These are phyloP conservation scores for Dufourea novaeangliae DNA, from an alignment of 1,140 invertebrate species.

Conservation along the genomic window DNA sequence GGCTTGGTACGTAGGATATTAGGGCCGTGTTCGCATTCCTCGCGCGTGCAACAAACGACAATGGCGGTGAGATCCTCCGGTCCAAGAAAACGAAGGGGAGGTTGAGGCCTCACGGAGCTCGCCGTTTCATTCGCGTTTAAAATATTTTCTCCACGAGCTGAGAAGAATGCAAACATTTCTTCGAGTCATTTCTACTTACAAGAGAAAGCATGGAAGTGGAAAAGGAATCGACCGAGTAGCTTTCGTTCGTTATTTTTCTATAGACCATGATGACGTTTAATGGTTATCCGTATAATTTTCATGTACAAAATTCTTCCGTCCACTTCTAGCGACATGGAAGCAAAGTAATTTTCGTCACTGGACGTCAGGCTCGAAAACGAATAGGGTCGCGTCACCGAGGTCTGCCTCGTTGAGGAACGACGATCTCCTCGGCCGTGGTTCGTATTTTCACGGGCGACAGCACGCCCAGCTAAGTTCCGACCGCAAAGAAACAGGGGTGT, in stretches of 20 bases:
- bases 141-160: constrained; percentile 50
- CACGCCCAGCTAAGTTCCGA: constrained; percentile 22
- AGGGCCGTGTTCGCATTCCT: constrained; percentile 2
- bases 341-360: neutral
- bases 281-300: too few species aligned
- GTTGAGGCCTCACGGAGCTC: too few species aligned
- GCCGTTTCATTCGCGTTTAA: constrained; percentile 45
- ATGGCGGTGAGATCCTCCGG: neutral
- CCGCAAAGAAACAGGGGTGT: constrained; percentile 15
- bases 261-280: too few species aligned
- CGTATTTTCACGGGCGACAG: constrained; percentile 39
- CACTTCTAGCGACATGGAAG: neutral
- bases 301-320: neutral
- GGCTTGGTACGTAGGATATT: neutral
- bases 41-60: constrained; percentile 13
- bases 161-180: too few species aligned
- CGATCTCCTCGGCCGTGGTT: neutral
- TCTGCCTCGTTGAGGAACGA: neutral
- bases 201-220: too few species aligned
- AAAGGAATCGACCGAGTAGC: too few species aligned
- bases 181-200: too few species aligned
- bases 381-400: neutral
- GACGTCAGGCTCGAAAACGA: neutral
- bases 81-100: constrained; percentile 13
- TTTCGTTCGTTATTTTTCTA: too few species aligned